Percentiles rank a stretch among this genome's conserved stretches.
These are phyloP conservation scores for Caerostris darwini DNA, from an alignment of 1,140 invertebrate species.

Conservation along the genomic window DNA sequence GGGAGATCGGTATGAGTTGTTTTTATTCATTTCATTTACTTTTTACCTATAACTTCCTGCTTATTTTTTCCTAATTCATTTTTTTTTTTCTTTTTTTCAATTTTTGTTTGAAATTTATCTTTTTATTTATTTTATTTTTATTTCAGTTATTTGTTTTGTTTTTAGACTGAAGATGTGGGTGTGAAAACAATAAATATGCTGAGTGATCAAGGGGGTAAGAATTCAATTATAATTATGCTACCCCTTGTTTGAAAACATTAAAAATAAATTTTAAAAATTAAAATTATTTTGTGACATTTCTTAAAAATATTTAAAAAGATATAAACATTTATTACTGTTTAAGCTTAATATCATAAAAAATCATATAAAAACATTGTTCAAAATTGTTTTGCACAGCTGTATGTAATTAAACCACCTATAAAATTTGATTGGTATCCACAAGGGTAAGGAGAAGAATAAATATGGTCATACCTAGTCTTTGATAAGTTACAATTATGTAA, in stretches of 20 bases:
- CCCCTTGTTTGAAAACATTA: conserved; percentile 38
- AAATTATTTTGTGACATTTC: background rate
- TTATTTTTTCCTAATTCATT: conserved; percentile 36
- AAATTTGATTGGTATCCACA: too few relatives aligned
- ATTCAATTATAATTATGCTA: conserved; percentile 16
- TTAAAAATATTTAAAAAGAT: background rate
- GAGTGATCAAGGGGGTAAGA: conserved; percentile 78
- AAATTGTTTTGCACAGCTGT: too few relatives aligned
- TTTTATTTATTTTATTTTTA: conserved; percentile 67
- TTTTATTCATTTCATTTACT: too few relatives aligned
- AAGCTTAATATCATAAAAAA: too few relatives aligned
- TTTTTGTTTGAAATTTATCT: conserved; percentile 31
- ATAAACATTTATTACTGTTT: background rate
- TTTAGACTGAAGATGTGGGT: conserved; percentile 78
- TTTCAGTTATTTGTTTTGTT: conserved; percentile 62
- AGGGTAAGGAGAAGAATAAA: too few relatives aligned
- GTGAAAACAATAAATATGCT: conserved; percentile 77
- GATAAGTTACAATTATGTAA: too few relatives aligned
- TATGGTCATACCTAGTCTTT: too few relatives aligned
- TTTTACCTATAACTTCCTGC: background rate
- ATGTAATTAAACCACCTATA: too few relatives aligned
- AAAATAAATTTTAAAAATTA: background rate
- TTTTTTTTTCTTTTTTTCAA: conserved; percentile 25
- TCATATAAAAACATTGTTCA: too few relatives aligned
- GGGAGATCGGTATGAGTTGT: too few relatives aligned